phyloP scores from a whole-genome alignment of 2,888 invertebrate genomes.

The Spisula subtruncata region DNA sequence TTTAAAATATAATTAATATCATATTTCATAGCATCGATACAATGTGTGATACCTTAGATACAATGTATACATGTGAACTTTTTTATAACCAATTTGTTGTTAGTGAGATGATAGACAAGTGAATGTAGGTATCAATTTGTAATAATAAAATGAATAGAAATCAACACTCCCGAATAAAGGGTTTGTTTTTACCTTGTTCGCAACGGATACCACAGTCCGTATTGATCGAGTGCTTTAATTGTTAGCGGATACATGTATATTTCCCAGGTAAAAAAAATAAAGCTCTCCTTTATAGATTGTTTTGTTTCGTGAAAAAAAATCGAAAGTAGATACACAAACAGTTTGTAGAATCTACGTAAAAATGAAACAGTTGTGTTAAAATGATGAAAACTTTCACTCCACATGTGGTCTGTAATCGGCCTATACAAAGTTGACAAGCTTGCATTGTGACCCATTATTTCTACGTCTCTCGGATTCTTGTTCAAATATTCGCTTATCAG shows the following conservation, averaged over 20 bases:
- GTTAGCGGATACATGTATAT: not conserved
- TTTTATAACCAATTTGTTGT: too few relatives aligned
- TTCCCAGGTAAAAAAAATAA: constrained; percentile 27
- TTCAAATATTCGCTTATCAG: constrained; percentile 32
- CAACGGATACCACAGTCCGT: not conserved
- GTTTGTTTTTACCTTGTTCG: constrained; percentile 10
- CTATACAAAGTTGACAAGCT: constrained; percentile 23
- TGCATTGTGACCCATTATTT: constrained; percentile 18
- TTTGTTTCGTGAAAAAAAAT: constrained; percentile 10
- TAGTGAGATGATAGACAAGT: not conserved
- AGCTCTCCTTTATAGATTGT: not conserved
- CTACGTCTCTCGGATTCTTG: constrained; percentile 21
- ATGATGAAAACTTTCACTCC: constrained; percentile 27
- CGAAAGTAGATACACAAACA: constrained; percentile 20
- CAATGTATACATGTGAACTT: too few relatives aligned
- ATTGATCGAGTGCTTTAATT: not conserved
- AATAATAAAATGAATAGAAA: not conserved
- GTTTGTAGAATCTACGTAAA: not conserved
- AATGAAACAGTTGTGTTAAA: not conserved
- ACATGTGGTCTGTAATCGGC: constrained; percentile 20
- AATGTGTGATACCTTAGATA: too few relatives aligned
- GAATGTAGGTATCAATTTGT: not conserved
- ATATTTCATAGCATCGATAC: too few relatives aligned
- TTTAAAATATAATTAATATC: too few relatives aligned
- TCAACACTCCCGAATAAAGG: not conserved